A percentile compares a stretch with the other conserved stretches of the same genome.
phyloP scores from a whole-genome alignment of 2,797 vertebrate species.

The Periparus ater region DNA sequence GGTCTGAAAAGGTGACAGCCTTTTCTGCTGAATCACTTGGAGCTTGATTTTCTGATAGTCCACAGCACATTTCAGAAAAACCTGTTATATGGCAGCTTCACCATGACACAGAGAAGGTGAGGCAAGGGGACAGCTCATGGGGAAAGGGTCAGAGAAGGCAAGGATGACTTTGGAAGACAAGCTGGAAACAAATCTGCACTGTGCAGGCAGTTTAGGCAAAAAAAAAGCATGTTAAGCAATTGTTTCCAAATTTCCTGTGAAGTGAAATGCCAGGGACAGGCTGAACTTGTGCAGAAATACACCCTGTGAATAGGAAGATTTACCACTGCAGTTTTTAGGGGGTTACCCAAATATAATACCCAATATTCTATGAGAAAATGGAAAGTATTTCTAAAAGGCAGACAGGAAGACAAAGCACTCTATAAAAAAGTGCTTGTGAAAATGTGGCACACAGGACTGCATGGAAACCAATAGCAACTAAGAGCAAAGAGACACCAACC shows the following conservation, averaged over 20 bases:
- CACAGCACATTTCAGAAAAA: background rate
- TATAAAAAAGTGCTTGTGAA: background rate
- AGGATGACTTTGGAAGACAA: background rate
- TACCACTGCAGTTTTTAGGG: background rate
- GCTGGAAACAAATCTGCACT: background rate
- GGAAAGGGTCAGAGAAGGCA: background rate
- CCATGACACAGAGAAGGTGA: background rate
- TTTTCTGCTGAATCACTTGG: background rate
- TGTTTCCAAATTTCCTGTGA: background rate
- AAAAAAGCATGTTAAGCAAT: background rate
- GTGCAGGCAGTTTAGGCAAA: background rate
- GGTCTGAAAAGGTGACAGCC: background rate
- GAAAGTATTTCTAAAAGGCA: background rate
- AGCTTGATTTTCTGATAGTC: background rate
- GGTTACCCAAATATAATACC: background rate
- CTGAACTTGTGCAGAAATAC: background rate
- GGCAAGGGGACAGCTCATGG: background rate
- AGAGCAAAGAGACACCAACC: background rate
- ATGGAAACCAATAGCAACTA: background rate
- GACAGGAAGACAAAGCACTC: background rate
- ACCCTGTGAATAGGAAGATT: background rate
- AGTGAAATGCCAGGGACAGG: background rate
- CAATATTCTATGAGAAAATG: background rate
- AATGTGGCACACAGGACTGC: background rate
- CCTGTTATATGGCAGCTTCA: background rate